Evolutionary conservation across 2,113 vertebrate species (phyloP).

Genomic region (Chauna torquata): DNA sequence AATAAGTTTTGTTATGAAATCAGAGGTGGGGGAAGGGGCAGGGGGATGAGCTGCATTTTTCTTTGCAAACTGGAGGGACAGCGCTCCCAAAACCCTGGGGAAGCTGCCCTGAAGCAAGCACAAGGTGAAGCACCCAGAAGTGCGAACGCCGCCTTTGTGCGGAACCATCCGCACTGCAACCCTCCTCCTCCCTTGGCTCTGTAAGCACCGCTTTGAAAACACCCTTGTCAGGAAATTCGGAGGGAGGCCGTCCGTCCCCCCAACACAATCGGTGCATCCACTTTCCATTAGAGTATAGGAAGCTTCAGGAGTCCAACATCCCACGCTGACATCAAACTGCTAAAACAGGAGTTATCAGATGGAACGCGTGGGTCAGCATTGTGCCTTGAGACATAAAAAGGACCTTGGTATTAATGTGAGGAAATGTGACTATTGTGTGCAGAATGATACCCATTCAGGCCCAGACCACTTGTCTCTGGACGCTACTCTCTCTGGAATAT

Average conservation of each 20-base stretch:
- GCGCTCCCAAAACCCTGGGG: rapidly evolving
- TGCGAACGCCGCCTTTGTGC: not conserved
- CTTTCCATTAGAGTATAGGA: conserved; percentile 65
- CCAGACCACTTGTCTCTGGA: conserved; percentile 75
- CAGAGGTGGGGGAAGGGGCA: too few relatives aligned
- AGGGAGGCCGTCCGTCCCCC: not conserved
- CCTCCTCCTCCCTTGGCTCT: not conserved
- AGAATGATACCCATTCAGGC: conserved; percentile 64
- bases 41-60: rapidly evolving
- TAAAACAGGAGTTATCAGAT: conserved; percentile 75
- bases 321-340: conserved; percentile 69
- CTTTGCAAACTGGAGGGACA: rapidly evolving
- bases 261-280: conserved; percentile 49
- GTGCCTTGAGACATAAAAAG: conserved; percentile 73
- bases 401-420: conserved; percentile 71
- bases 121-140: not conserved
- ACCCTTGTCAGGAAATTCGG: conserved; percentile 29
- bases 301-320: conserved; percentile 46
- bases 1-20: not conserved
- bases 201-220: conserved; percentile 26
- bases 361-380: conserved; percentile 65
- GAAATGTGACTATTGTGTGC: conserved; percentile 75
- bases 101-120: not conserved
- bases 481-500: conserved; percentile 72
- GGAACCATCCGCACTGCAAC: not conserved